Conservation (phyloP, 2,113 vertebrate species). For the Zapornia atra region DNA sequence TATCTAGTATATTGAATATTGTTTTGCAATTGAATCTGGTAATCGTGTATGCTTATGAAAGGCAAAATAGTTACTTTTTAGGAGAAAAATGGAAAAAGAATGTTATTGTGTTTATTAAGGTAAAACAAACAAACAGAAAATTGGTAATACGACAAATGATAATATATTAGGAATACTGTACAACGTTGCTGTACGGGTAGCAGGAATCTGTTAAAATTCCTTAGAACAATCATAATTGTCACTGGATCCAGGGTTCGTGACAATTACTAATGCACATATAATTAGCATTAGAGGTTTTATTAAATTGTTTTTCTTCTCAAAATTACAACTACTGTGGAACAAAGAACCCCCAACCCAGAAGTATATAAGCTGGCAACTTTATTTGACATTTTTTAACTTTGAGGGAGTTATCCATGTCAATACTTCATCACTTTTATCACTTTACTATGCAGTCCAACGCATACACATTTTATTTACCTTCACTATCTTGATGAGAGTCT, state of each 20-base stretch:
- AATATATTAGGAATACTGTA: background rate
- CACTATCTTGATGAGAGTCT: constrained; percentile 97
- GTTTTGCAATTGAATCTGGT: background rate
- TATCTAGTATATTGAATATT: background rate
- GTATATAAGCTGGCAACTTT: background rate
- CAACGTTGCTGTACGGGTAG: background rate
- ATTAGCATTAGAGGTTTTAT: background rate
- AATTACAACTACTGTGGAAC: background rate
- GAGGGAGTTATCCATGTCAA: background rate
- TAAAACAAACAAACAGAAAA: background rate
- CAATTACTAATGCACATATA: background rate
- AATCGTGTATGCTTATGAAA: background rate
- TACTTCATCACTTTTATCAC: background rate
- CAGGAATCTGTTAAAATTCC: background rate
- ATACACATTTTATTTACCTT: constrained; percentile 84
- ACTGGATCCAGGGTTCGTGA: background rate
- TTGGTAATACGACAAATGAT: background rate
- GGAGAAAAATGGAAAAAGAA: background rate
- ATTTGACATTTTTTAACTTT: background rate
- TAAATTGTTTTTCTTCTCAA: background rate
- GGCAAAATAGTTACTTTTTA: background rate
- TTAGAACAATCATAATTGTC: background rate
- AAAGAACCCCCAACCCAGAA: background rate
- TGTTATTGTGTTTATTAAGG: background rate
- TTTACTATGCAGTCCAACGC: background rate